Conservation (phyloP, 2,797 vertebrate genomes). For the Anomalospiza imberbis region DNA sequence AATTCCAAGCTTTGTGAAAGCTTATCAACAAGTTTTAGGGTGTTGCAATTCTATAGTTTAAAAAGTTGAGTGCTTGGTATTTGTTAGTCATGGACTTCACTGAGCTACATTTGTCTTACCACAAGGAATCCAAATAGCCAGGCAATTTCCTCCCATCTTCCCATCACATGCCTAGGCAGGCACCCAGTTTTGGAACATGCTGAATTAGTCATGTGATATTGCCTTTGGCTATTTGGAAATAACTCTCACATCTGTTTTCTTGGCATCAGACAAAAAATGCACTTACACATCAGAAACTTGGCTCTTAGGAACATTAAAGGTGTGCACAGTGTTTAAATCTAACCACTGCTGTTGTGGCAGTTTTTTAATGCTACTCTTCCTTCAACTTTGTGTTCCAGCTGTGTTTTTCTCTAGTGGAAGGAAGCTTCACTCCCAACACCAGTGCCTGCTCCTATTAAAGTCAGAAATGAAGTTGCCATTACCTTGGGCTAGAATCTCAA, state of each 20-base stretch:
- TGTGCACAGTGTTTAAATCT: not conserved
- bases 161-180: not conserved
- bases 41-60: not conserved
- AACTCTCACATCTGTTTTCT: conserved; percentile 41
- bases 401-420: not conserved
- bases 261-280: conserved; percentile 41
- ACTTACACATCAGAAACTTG: conserved; percentile 4
- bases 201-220: not conserved
- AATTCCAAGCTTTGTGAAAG: not conserved
- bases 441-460: not conserved
- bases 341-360: not conserved
- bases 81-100: not conserved
- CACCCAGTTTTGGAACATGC: not conserved
- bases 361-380: not conserved
- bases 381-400: not conserved
- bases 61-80: not conserved
- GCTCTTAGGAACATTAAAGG: not conserved
- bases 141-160: conserved; percentile 15
- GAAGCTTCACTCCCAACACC: not conserved
- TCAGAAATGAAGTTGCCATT: not conserved
- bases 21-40: not conserved
- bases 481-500: not conserved
- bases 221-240: conserved; percentile 24
- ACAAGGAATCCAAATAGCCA: not conserved
- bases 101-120: not conserved